Evolutionary conservation across 2,888 invertebrate species (phyloP).

Genomic region (Zootermopsis nevadensis): DNA sequence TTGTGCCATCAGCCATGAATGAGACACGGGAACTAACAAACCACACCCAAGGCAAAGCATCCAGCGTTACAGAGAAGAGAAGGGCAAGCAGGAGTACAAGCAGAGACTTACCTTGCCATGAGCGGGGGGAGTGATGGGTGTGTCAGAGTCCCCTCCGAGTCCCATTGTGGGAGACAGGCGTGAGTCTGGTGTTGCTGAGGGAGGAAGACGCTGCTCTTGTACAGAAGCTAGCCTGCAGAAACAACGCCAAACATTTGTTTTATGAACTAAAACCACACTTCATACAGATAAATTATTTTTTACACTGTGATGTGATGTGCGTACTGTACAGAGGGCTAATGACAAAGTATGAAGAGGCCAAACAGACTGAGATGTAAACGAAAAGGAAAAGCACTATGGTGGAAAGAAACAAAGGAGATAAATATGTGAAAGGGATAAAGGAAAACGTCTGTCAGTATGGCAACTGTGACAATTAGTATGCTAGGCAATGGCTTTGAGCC

Average conservation of each 20-base stretch:
- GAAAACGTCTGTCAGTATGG: too few species aligned
- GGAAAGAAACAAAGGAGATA: too few species aligned
- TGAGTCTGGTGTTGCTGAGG: constrained; percentile 66
- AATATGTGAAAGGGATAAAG: too few species aligned
- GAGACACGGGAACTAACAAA: constrained; percentile 35
- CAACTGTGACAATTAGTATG: too few species aligned
- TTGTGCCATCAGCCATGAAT: background rate
- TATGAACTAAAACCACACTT: too few species aligned
- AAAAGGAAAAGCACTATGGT: too few species aligned
- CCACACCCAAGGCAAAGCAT: constrained; percentile 58
- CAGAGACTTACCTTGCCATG: constrained; percentile 79
- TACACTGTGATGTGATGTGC: background rate
- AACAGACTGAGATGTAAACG: too few species aligned
- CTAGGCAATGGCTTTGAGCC: too few species aligned
- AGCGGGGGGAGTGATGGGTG: constrained; percentile 68
- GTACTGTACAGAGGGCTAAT: too few species aligned
- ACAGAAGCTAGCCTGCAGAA: constrained; percentile 88
- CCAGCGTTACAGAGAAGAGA: constrained; percentile 56
- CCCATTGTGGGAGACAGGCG: constrained; percentile 70
- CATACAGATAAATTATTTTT: too few species aligned
- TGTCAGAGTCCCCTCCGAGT: constrained; percentile 60
- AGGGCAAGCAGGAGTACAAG: constrained; percentile 58
- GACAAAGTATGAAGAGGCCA: too few species aligned
- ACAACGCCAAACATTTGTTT: too few species aligned
- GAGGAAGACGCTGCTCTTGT: constrained; percentile 90